Evolutionary conservation across 92 coral and sea anemone species (phyloP), one percentile per base, ranked within the genome.

Genomic region (Epizoanthus scotinus): DNA sequence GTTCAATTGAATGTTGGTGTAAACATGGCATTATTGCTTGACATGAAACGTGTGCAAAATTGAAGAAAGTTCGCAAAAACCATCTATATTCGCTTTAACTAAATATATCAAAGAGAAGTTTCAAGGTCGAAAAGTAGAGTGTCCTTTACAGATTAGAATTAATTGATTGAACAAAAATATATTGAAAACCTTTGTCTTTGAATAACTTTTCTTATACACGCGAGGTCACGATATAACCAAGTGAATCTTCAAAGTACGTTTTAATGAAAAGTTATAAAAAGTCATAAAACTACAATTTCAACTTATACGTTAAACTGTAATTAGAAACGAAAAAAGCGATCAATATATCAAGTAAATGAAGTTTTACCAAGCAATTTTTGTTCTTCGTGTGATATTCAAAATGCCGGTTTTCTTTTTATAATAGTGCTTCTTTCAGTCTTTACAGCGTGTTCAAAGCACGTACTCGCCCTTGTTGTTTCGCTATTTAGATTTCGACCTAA

Each of bases 401-500:
- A 38, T 6, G 34, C n/a, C n/a, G n/a, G n/a, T 50, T 50, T 71
- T n/a, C 22, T 12, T 59, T 29, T n/a, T n/a, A n/a, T n/a, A 22
- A 50, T n/a, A 13, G 44, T n/a, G 54, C 36, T 34, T 5, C 18
- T 36, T 21, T 59, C 12, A 18, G 19, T 9, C 63, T 19, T 58
- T 75, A 18, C 54, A 56, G 20, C 54, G 53, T 49, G 63, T 31
- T 73, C 62, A 56, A 31, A 19, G 24, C 10, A 75, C 69, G n/a
- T 25, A 34, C 68, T 38, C 36, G 34, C 25, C 56, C 21, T 9
- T 75, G 8, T 74, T 59, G 67, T 58, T 75, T 3, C 17, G 40
- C 17, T 59, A 67, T 74, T 74, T 74, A 29, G 27, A 22, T 73
- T 74, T 50, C 20, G 8, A 5, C 24, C 68, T 75, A 59, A 40